Conservation (phyloP, 2,113 vertebrate species). For the Silurus meridionalis region DNA sequence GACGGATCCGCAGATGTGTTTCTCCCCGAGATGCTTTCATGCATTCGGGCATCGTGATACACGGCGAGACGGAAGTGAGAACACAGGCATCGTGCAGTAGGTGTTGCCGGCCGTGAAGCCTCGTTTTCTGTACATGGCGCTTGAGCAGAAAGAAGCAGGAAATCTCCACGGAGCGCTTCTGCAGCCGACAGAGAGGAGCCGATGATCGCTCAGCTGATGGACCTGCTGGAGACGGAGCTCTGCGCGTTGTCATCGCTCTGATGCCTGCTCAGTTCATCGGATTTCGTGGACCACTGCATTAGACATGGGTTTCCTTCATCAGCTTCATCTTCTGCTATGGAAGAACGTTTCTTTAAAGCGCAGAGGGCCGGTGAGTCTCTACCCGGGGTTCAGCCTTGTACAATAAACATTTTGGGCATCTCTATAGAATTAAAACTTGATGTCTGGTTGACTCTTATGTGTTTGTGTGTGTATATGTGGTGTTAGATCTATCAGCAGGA, state of each 20-base stretch:
- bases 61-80: not conserved
- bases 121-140: slow-evolving; percentile 4
- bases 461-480: not conserved
- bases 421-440: not conserved
- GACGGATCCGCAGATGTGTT: not conserved
- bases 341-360: slow-evolving; percentile 62
- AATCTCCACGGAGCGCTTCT: not conserved
- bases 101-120: not conserved
- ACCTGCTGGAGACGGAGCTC: not conserved
- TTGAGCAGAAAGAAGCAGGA: not conserved
- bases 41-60: too few species aligned
- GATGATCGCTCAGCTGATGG: not conserved
- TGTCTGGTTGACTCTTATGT: not conserved
- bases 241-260: slow-evolving; percentile 22
- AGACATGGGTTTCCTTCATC: slow-evolving; percentile 68
- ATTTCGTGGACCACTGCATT: not conserved
- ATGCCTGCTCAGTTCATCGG: slow-evolving; percentile 7
- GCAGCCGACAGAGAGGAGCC: not conserved
- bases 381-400: not conserved
- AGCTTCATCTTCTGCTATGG: slow-evolving; percentile 69
- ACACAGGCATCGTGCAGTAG: not conserved
- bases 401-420: not conserved
- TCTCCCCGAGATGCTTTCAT: not conserved
- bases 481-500: not conserved
- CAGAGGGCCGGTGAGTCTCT: slow-evolving; percentile 38